Evolutionary conservation across 2,113 vertebrate species (phyloP), one percentile per base, ranked within the genome.

Genomic region (Penelope pileata): DNA sequence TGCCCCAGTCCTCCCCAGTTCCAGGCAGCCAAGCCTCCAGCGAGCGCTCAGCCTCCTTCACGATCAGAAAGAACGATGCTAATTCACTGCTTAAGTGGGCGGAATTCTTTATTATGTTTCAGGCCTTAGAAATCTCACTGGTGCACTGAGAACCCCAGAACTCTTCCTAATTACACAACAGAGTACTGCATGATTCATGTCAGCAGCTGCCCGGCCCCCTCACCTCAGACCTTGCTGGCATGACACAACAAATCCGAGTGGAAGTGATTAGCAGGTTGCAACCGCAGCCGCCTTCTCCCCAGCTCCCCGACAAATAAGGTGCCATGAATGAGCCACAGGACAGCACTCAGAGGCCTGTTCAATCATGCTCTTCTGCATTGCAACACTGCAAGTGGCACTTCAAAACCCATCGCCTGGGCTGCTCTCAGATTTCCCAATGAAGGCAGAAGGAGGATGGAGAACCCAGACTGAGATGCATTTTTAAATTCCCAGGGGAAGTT

Each of bases 221-320:
- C 76, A 60, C 91, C 89, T 50, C 58, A 10, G 2, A 63, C 86
- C 85, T 78, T 26, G 63, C 81, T 26, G 80, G 27, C 67, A 77
- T 93, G 93, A 90, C 94, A 94, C 93, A 96, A 83, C 42, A 26
- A 47, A n/a, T 34, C 32, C 5, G 2, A 92, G 95, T 92, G 93
- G 94, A 92, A 96, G 94, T 54, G 91, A 94, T 87, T n/a, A 96
- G 93, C 80, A 94, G 85, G 93, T 87, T 88, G 88, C 53, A 94
- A 12, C 23, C 78, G 1, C 89, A 79, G 91, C 83, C 24, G 78
- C 93, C 78, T n/a, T 80, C 90, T 60, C 56, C 38, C 32, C 77
- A 16, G 92, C 19, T 1, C 89, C 73, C 76, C 27, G 14, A 40
- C 79, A 67, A 79, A 68, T 7, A 3, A 47, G 72, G 91, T 42